Percentiles rank a stretch among this genome's conserved stretches.
These are phyloP conservation scores for Pseudomugil tenellus DNA, from an alignment of 2,797 vertebrate genomes.

Conservation along the genomic window DNA sequence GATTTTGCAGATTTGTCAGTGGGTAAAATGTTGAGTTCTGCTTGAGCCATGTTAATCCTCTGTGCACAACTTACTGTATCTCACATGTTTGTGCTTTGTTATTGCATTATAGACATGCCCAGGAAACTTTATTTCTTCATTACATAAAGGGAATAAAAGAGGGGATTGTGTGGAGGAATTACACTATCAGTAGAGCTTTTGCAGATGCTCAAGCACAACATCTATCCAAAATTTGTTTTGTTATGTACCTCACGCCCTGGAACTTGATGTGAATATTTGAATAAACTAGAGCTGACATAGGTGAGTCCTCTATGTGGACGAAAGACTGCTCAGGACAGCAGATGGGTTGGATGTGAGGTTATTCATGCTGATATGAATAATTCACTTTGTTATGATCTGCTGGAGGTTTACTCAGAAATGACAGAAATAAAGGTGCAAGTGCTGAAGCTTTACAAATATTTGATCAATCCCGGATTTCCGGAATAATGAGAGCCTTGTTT, in stretches of 20 bases:
- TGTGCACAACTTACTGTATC: conserved; percentile 11
- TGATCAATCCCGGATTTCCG: conserved; percentile 73
- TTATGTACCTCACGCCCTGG: neutral
- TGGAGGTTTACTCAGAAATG: conserved; percentile 54
- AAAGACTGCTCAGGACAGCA: conserved; percentile 32
- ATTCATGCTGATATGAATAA: conserved; percentile 55
- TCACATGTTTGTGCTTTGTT: conserved; percentile 22
- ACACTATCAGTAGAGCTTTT: neutral
- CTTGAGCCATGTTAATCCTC: conserved; percentile 50
- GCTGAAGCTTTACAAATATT: conserved; percentile 70
- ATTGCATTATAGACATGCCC: neutral
- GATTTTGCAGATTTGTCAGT: conserved; percentile 60
- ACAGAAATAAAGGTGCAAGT: conserved; percentile 43
- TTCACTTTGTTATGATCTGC: conserved; percentile 41
- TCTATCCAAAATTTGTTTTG: neutral
- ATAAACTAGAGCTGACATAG: conserved; percentile 17
- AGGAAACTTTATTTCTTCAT: neutral
- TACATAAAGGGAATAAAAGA: neutral
- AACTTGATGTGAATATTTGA: conserved; percentile 50
- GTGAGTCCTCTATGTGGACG: conserved; percentile 20
- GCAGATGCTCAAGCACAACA: neutral
- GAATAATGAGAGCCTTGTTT: conserved; percentile 66
- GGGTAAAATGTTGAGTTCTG: conserved; percentile 46
- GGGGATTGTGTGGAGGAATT: neutral
- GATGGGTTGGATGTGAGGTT: conserved; percentile 20